Base-by-base conservation (phyloP, 1,140 invertebrate species). In the Rhopalosiphum maidis region DNA sequence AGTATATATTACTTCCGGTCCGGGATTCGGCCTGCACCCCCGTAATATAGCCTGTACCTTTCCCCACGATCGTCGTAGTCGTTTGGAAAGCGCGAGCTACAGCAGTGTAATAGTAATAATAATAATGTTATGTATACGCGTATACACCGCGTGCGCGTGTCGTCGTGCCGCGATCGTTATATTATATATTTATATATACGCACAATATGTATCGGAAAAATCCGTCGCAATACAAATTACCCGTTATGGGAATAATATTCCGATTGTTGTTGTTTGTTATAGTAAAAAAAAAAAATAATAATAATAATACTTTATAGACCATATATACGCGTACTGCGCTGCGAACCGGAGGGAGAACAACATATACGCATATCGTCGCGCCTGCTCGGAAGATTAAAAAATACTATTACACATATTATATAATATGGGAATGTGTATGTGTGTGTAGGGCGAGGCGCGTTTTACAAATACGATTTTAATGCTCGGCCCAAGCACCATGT, bases 391-490 rank as follows among this genome's bases (percentile, higher is more conserved):
- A 77, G 60, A 77, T 77, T 77, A 77, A 77, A 77, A 77, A 77
- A 77, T 18, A n/a, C 60, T 68, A n/a, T 68, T 30, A n/a, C 30
- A 77, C 30, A 77, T n/a, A 68, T 30, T 11, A 68, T 77, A n/a
- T 18, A n/a, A 77, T n/a, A 18, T n/a, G 60, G 4, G 60, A 18
- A n/a, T 5, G 30, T n/a, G 30, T n/a, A 2, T 68, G 4, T 4
- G 11, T 68, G 15, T 68, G 6, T 41, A 23, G 37, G 37, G 8
- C 23, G 8, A 83, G 41, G 41, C 15, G 85, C 85, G 41, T 86
- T 86, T 46, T 46, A 90, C 90, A 91, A 91, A 91, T 91, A 91
- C 60, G 90, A 46, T 48, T 82, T 91, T 91, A 91, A 91, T 91
- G 90, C 68, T 41, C 90, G 90, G 90, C 60, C 41, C 18, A 30